These are phyloP conservation scores for Sussaba pulchella DNA, from an alignment of 2,888 invertebrate species.

Conservation along the genomic window DNA sequence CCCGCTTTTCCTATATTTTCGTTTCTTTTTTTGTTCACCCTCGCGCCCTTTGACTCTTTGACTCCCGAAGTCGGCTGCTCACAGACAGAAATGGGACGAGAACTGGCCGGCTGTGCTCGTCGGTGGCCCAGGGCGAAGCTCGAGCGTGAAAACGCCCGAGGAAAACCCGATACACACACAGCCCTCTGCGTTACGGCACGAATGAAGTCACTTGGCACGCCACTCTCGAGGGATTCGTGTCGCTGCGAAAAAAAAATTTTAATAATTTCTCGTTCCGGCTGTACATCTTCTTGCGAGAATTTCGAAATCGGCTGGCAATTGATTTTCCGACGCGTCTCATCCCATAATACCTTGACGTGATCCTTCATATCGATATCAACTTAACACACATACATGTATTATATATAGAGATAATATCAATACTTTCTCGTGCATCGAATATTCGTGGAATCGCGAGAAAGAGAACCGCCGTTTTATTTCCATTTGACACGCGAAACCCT, in stretches of 20 bases:
- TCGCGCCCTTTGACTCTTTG: constrained; percentile 64
- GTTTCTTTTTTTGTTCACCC: constrained; percentile 24
- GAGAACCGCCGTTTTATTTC: constrained; percentile 40
- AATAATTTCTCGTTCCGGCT: constrained; percentile 50
- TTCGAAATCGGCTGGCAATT: constrained; percentile 55
- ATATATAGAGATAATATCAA: constrained; percentile 7
- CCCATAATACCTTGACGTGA: constrained; percentile 43
- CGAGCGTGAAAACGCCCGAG: constrained; percentile 38
- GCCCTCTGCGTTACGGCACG: constrained; percentile 19
- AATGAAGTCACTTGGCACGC: constrained; percentile 53
- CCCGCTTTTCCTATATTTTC: constrained; percentile 42
- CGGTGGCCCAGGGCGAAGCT: constrained; percentile 16
- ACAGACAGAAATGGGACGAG: constrained; percentile 50
- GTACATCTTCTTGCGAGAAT: constrained; percentile 12
- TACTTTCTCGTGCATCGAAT: background rate
- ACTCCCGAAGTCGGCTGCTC: constrained; percentile 44
- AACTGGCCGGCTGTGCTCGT: constrained; percentile 11
- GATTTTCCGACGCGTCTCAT: constrained; percentile 48
- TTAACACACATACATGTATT: constrained; percentile 2
- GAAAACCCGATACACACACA: constrained; percentile 1
- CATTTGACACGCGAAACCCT: constrained; percentile 43
- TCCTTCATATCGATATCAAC: constrained; percentile 37
- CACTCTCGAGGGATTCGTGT: constrained; percentile 52
- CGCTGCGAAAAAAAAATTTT: constrained; percentile 60
- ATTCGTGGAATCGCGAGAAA: constrained; percentile 37